Conservation (phyloP, 2,888 invertebrate genomes). For the Punctoribates punctum region DNA sequence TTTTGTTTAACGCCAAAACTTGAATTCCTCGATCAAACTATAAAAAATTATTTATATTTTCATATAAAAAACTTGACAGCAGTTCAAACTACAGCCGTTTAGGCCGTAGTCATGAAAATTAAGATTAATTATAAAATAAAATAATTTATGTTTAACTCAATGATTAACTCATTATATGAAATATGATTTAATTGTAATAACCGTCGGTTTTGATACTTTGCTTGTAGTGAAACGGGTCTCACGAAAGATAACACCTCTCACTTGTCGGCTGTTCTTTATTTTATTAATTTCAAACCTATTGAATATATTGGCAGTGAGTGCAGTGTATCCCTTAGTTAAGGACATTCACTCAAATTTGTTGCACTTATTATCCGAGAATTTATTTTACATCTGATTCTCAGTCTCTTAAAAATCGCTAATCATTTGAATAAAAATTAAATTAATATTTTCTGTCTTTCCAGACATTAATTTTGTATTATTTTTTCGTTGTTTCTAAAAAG, state of each 20-base stretch:
- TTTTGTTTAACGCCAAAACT: constrained; percentile 1
- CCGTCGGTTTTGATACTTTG: neutral
- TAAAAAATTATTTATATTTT: neutral
- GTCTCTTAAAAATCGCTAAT: too few relatives aligned
- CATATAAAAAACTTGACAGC: neutral
- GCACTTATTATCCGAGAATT: neutral
- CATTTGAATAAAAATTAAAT: too few relatives aligned
- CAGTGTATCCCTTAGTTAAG: neutral
- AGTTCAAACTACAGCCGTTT: neutral
- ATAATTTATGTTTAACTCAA: neutral
- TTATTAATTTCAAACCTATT: neutral
- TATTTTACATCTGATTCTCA: too few relatives aligned
- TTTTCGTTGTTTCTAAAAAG: too few relatives aligned
- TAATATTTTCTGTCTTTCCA: too few relatives aligned
- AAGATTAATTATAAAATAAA: neutral
- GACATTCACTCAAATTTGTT: neutral
- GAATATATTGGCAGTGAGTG: too few relatives aligned
- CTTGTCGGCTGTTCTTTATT: neutral
- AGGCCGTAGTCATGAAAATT: neutral
- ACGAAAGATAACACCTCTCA: neutral
- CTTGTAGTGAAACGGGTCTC: neutral
- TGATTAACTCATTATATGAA: neutral
- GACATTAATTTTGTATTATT: too few relatives aligned
- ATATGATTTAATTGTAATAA: neutral
- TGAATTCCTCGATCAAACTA: neutral